A percentile compares a stretch with the other conserved stretches of the same genome.
phyloP scores from a whole-genome alignment of 2,888 invertebrate genomes.

The Falcaria lacertinaria region DNA sequence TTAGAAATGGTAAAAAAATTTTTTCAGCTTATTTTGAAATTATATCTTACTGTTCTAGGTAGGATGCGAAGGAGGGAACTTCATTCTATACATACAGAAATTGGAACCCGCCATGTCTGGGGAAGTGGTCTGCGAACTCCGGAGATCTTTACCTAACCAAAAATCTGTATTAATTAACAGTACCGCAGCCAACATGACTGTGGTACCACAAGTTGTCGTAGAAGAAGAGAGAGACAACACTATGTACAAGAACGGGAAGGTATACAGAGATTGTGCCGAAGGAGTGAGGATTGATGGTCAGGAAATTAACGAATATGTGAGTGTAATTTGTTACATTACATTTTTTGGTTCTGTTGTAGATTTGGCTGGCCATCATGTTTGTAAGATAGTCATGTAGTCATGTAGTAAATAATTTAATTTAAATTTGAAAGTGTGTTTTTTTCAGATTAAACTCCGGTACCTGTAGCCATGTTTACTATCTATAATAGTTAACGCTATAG shows the following conservation, averaged over 20 bases:
- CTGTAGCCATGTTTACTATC: no score
- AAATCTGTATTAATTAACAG: constrained; percentile 17
- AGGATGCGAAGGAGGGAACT: constrained; percentile 22
- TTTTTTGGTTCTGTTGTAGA: no score
- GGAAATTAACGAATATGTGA: background rate
- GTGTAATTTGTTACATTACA: no score
- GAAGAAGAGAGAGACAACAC: constrained; percentile 1
- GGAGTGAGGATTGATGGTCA: background rate
- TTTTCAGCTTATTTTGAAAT: no score
- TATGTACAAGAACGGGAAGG: background rate
- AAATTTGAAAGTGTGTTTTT: no score
- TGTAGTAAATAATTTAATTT: no score
- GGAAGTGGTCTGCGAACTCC: constrained; percentile 27
- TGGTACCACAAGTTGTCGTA: constrained; percentile 8
- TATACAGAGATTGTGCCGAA: background rate
- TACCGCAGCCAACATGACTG: constrained; percentile 10
- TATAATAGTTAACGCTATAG: no score
- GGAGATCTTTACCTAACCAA: constrained; percentile 15
- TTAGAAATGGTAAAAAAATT: no score
- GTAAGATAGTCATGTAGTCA: no score
- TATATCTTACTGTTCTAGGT: no score
- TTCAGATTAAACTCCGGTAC: no score
- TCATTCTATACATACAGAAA: constrained; percentile 25
- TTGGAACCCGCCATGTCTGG: constrained; percentile 32
- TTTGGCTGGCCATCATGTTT: no score